Evolutionary conservation across 2,113 vertebrate genomes (phyloP), one percentile per base, ranked within the genome.

Genomic region (Microtus pennsylvanicus): DNA sequence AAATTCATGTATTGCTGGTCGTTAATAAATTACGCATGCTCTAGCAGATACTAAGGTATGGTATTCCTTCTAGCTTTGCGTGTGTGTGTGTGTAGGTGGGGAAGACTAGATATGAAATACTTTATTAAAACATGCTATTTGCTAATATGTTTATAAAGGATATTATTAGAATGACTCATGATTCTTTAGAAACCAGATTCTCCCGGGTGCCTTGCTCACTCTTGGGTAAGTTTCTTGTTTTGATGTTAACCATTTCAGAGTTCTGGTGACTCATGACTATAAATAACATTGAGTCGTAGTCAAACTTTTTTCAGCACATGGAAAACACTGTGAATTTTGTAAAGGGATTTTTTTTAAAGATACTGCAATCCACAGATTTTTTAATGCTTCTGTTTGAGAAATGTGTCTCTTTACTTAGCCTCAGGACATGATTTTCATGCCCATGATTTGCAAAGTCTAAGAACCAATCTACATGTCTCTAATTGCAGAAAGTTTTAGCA

Each of bases 151-250:
- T 97, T 96, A 89, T 93, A 89, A 91, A 94, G 89, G 16, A 67
- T 8, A 85, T 22, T 75, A 78, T 67, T 95, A 90, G 85, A 94
- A 77, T 97, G 90, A 96, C 50, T 97, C 96, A 97, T 78, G 86
- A 50, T 96, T 96, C 90, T 96, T 61, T 96, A 90, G 94, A 97
- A 97, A 97, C 30, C 76, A 95, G 76, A 97, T 92, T 90, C 77
- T 93, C 69, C 94, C 94, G 74, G 30, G 76, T 94, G 92, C 19
- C 69, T 96, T 94, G 30, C 70, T 93, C 65, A 38, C 3, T 75
- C 30, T 50, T 50, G 92, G 30, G 47, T 92, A 93, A 78, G 47
- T 90, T 83, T 55, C n/a, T 89, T 97, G 26, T 83, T 89, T 90
- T 69, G 58, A 3, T 77, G 35, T 97, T 97, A 96, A 97, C 74